phyloP scores from a whole-genome alignment of 2,113 vertebrate genomes.

The Prunella himalayana region DNA sequence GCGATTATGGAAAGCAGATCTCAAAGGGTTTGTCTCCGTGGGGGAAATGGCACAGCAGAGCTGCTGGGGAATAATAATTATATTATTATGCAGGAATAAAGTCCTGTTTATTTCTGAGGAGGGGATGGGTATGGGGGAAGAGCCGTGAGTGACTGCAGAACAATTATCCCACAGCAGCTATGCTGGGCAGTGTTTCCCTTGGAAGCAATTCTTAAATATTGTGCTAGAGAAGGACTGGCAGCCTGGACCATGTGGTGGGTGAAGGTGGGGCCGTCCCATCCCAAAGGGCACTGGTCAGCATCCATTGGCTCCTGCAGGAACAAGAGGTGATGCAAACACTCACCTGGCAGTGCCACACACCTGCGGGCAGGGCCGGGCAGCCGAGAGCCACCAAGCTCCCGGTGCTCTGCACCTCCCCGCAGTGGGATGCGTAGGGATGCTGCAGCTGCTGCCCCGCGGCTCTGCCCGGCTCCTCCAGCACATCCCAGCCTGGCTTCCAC shows the following conservation, averaged over 20 bases:
- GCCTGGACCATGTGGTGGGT: accelerated
- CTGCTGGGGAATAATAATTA: neutral
- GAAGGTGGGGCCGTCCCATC: neutral
- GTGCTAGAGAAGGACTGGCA: neutral
- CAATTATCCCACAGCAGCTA: neutral
- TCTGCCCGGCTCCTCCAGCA: neutral
- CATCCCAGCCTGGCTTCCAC: neutral
- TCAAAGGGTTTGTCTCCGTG: neutral
- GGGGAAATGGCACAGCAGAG: neutral
- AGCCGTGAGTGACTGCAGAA: neutral
- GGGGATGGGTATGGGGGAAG: neutral
- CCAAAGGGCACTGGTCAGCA: neutral
- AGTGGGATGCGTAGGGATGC: accelerated
- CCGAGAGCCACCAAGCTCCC: accelerated
- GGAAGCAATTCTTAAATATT: neutral
- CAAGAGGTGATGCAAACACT: neutral
- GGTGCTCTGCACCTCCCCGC: accelerated
- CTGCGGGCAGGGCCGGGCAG: neutral
- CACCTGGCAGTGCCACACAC: neutral
- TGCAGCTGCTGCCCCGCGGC: neutral
- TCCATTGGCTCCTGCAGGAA: neutral
- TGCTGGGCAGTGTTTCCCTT: neutral
- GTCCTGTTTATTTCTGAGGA: neutral
- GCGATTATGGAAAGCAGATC: neutral
- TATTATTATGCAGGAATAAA: constrained; percentile 12